Percentiles rank a stretch among this genome's conserved stretches.
These are phyloP conservation scores for Calameuta pallipes DNA, from an alignment of 2,888 invertebrate species.

Conservation along the genomic window DNA sequence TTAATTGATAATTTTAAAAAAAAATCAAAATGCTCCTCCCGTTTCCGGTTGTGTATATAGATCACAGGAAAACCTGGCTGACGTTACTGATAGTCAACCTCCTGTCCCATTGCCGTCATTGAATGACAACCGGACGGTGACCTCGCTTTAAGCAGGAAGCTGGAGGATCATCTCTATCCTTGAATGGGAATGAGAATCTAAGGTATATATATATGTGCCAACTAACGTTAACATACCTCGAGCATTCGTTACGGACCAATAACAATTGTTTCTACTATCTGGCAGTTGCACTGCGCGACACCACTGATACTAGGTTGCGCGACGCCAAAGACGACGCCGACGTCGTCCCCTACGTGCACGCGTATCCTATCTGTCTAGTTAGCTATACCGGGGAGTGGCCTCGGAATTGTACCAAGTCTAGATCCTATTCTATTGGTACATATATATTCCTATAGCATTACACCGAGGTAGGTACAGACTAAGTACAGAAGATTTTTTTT, in stretches of 20 bases:
- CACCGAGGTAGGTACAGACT: constrained; percentile 35
- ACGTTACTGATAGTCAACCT: background rate
- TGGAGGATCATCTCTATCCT: background rate
- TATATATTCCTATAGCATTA: constrained; percentile 27
- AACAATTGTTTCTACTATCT: constrained; percentile 63
- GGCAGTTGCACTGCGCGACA: constrained; percentile 57
- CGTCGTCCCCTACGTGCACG: background rate
- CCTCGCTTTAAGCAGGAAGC: background rate
- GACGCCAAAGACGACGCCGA: background rate
- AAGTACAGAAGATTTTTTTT: constrained; percentile 22
- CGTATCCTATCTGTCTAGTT: constrained; percentile 36
- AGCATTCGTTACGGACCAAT: constrained; percentile 60
- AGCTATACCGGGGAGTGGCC: constrained; percentile 40
- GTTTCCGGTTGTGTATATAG: background rate
- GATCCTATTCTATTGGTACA: constrained; percentile 56
- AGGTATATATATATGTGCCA: background rate
- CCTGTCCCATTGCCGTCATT: background rate
- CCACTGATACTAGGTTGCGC: constrained; percentile 47
- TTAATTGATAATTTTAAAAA: background rate
- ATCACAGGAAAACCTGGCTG: background rate
- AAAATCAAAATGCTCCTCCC: background rate
- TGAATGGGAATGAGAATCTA: background rate
- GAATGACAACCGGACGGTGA: background rate
- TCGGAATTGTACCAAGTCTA: constrained; percentile 31
- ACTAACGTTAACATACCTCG: constrained; percentile 24